Conservation (phyloP, 2,888 invertebrate genomes). For the Nemotelus pantherinus region DNA sequence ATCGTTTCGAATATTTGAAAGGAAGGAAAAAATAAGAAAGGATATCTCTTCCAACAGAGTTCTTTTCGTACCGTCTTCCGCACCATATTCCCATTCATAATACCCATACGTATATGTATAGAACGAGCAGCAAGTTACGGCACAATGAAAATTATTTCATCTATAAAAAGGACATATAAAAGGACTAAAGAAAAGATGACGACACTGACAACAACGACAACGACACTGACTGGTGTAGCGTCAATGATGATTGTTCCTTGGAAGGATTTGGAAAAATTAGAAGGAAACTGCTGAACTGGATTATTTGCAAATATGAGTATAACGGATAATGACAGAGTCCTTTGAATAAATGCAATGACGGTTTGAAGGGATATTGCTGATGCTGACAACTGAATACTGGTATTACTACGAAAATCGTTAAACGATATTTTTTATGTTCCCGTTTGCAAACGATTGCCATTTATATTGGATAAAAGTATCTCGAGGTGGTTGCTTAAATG, state of each 20-base stretch:
- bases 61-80: too few species aligned
- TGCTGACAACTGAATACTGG: background rate
- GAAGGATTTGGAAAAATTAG: slow-evolving; percentile 18
- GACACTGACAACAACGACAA: background rate
- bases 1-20: too few species aligned
- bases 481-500: too few species aligned
- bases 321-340: background rate
- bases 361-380: background rate
- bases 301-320: background rate
- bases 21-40: too few species aligned
- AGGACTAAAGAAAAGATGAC: slow-evolving; percentile 4
- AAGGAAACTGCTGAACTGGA: slow-evolving; percentile 13
- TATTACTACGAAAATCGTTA: background rate
- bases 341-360: background rate
- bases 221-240: background rate
- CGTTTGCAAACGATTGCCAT: background rate
- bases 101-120: too few species aligned
- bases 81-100: too few species aligned
- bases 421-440: background rate
- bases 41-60: too few species aligned
- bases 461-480: too few species aligned
- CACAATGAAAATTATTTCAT: too few species aligned
- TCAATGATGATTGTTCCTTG: background rate
- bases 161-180: background rate
- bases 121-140: too few species aligned